phyloP scores from a whole-genome alignment of 1,140 invertebrate genomes.

The Temnothorax longispinosus region DNA sequence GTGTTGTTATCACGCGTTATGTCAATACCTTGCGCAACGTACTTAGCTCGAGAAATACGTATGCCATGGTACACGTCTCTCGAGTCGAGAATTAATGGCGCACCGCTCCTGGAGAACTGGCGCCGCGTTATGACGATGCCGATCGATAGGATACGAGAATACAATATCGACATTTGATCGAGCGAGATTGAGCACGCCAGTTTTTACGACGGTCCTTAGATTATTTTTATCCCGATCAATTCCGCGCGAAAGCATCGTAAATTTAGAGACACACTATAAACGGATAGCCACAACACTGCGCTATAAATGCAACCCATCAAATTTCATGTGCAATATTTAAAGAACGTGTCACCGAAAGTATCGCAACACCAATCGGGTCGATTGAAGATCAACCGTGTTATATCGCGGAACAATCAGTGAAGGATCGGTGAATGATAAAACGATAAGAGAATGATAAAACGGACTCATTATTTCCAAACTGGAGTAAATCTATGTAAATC shows the following conservation, averaged over 20 bases:
- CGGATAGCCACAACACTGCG: neutral
- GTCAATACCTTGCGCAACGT: slow-evolving; percentile 12
- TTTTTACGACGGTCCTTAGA: slow-evolving; percentile 41
- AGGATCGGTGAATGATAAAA: slow-evolving; percentile 5
- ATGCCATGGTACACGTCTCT: neutral
- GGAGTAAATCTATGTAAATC: neutral
- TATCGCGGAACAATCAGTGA: neutral
- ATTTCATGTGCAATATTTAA: slow-evolving; percentile 35
- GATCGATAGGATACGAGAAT: slow-evolving; percentile 21
- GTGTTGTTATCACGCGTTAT: slow-evolving; percentile 18
- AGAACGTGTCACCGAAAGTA: neutral
- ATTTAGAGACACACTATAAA: neutral
- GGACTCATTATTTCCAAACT: neutral
- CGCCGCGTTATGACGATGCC: slow-evolving; percentile 18
- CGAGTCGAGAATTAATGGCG: slow-evolving; percentile 27
- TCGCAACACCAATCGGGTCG: neutral
- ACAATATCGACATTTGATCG: slow-evolving; percentile 44
- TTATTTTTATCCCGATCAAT: slow-evolving; percentile 39
- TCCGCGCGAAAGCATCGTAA: slow-evolving; percentile 21
- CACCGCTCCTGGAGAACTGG: slow-evolving; percentile 24
- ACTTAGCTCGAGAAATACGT: slow-evolving; percentile 14
- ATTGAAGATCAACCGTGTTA: neutral
- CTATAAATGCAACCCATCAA: slow-evolving; percentile 14
- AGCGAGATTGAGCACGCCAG: slow-evolving; percentile 14
- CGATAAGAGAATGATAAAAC: neutral